Evolutionary conservation across 2,888 invertebrate genomes (phyloP), one percentile per base, ranked within the genome.

Genomic region (Apodemia mormo): DNA sequence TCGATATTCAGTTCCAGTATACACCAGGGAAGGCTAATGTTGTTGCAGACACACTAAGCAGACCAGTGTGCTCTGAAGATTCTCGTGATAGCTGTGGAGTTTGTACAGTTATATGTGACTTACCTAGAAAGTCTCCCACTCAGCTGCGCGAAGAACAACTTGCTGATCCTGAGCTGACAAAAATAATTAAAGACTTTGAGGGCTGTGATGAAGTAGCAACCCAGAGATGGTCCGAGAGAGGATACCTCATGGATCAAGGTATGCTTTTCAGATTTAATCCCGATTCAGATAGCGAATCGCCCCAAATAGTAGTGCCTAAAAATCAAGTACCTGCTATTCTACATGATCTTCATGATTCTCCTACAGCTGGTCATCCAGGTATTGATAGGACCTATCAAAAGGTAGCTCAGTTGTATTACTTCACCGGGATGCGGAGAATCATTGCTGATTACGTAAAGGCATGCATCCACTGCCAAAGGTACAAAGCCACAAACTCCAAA

Each of bases 21-120:
- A 74, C 76, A 5, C 82, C 82, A 0, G 89, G 89, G 4, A 77
- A 73, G 56, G 70, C 71, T 1, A 86, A 89, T 73, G 78, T 80
- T 4, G 74, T 86, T 0, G 89, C 88, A 0, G 89, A 92, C 71
- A 77, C 81, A 0, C 71, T 90, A 12, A 68, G 68, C 29, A 66
- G 72, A 2, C 67, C 72, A 7, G 43, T 70, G 12, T 43, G 64
- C 45, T 14, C 30, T 1, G 66, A 66, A 1, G 64, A 65, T 12
- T n/a, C n/a, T n/a, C n/a, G n/a, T n/a, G n/a, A n/a, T n/a, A n/a
- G n/a, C n/a, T n/a, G n/a, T n/a, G n/a, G n/a, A n/a, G n/a, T n/a
- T n/a, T n/a, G n/a, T n/a, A n/a, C n/a, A n/a, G n/a, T n/a, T n/a
- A n/a, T n/a, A n/a, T n/a, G n/a, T n/a, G n/a, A n/a, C n/a, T n/a